Evolutionary conservation across 2,113 vertebrate genomes (phyloP).

Genomic region (Hippocampus abdominalis): DNA sequence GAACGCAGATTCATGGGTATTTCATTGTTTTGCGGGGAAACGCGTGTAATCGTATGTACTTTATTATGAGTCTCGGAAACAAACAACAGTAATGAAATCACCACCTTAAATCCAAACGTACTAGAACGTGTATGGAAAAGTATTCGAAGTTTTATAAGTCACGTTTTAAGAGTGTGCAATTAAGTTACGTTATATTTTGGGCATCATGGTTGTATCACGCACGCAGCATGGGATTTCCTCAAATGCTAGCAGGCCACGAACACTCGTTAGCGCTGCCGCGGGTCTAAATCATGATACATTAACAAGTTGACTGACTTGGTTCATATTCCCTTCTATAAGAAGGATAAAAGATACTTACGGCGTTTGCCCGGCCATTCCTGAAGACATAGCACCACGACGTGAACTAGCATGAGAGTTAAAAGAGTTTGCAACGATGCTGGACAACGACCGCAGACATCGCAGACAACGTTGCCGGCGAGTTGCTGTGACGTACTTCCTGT

Average conservation of each 20-base stretch:
- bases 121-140: too few relatives aligned
- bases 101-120: too few relatives aligned
- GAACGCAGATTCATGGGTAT: too few relatives aligned
- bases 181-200: too few relatives aligned
- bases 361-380: constrained; percentile 71
- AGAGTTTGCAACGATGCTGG: constrained; percentile 2
- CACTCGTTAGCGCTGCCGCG: not conserved
- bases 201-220: too few relatives aligned
- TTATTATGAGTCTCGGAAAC: too few relatives aligned
- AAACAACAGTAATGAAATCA: too few relatives aligned
- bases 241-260: not conserved
- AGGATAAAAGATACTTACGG: constrained; percentile 60
- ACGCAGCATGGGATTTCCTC: not conserved
- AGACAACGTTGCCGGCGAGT: constrained; percentile 14
- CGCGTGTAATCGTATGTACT: too few relatives aligned
- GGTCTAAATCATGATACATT: too few relatives aligned
- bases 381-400: constrained; percentile 65
- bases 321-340: not conserved
- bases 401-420: constrained; percentile 9
- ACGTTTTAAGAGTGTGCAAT: too few relatives aligned
- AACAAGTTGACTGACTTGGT: not conserved
- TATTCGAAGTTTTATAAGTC: too few relatives aligned
- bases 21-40: too few relatives aligned
- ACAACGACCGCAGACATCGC: constrained; percentile 43
- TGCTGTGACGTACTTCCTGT: constrained; percentile 32